Base-by-base conservation (phyloP, 2,797 vertebrate genomes). In the Eulemur coronatus region DNA sequence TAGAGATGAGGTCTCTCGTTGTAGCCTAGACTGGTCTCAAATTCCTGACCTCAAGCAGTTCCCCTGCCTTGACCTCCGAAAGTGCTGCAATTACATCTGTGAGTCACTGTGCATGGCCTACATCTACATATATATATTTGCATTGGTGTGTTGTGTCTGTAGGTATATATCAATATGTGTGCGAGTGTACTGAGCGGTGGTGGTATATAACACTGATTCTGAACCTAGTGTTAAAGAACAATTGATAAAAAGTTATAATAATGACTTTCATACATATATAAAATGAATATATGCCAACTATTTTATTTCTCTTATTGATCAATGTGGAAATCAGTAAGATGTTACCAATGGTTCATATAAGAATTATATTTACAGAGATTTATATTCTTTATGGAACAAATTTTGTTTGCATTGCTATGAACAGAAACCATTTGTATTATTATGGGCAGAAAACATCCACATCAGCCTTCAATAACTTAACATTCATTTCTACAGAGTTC, bases 171-270 rank as follows among this genome's bases (percentile, higher is more conserved):
- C 7, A 38, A 20, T 11, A 30, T 43, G 30, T 14, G 7, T 24
- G 6, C 8, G 0, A 46, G 5, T 4, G 3, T 48, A 2, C 12
- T 26, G 17, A 70, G 14, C 3, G 15, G 5, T 30, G 24, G 26
- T 20, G n/a, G 17, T 24, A 9, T 28, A 18, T 26, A 26, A 52
- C 12, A 38, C 14, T 55, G 22, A 38, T 38, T 85, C 63, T 41
- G n/a, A 84, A 35, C 33, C 28, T 12, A 35, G 0, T 22, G 3
- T 57, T 84, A 84, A 48, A 11, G 22, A 84, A 26, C 26, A 50
- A 67, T 67, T 48, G 43, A 67, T 15, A 48, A 67, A 22, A 67
- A 35, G 33, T 50, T 50, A 84, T 35, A 50, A 65, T 15, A 11
- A 67, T 67, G 57, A 5, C 35, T 82, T 28, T 3, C 38, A 61